Evolutionary conservation across 2,888 invertebrate genomes (phyloP).

Genomic region (Hydrotaea diabolus): DNA sequence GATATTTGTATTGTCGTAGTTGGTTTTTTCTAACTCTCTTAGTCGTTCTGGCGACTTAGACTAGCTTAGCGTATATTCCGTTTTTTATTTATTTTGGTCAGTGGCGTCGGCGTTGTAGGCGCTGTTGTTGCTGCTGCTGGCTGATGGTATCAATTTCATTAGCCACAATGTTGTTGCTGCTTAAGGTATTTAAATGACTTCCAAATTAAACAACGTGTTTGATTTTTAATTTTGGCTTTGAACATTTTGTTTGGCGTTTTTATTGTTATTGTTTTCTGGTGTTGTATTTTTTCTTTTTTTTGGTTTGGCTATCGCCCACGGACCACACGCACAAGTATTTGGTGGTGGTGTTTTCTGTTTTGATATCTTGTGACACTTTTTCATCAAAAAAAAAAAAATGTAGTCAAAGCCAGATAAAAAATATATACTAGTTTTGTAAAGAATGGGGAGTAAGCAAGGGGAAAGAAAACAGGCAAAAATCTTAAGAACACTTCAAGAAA

Average conservation of each 20-base stretch:
- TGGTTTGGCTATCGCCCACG: constrained; percentile 49
- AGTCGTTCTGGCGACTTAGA: not conserved
- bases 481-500: no score
- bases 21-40: not conserved
- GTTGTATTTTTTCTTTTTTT: not conserved
- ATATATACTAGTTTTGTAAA: no score
- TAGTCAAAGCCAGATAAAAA: no score
- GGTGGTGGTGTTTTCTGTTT: no score
- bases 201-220: constrained; percentile 38
- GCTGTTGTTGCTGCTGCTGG: not conserved
- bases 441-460: no score
- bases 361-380: not conserved
- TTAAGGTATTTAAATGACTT: constrained; percentile 29
- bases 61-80: no score
- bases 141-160: not conserved
- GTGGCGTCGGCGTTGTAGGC: constrained; percentile 35
- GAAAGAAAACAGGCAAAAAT: no score
- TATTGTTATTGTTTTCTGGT: not conserved
- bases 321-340: constrained; percentile 35
- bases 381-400: no score
- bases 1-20: not conserved
- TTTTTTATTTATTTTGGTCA: constrained; percentile 13
- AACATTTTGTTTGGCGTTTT: not conserved
- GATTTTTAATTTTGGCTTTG: not conserved
- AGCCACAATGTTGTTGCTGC: not conserved